phyloP scores from a whole-genome alignment of 2,113 vertebrate genomes.

The Bettongia penicillata region DNA sequence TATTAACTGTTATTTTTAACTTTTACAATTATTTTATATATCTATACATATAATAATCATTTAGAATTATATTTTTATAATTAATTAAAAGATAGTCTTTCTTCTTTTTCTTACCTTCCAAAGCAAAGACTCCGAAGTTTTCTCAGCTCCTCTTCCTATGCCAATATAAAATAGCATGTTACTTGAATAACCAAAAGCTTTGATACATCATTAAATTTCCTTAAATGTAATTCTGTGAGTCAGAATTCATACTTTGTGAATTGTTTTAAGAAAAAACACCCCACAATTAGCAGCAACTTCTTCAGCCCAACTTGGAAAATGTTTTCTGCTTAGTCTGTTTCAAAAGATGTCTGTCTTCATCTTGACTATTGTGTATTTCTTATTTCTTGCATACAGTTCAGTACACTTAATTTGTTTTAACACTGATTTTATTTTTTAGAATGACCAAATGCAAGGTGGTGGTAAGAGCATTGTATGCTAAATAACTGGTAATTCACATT shows the following conservation, averaged over 20 bases:
- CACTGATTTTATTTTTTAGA: constrained; percentile 8
- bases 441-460: background rate
- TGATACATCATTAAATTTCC: background rate
- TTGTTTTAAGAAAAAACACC: background rate
- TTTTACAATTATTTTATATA: background rate
- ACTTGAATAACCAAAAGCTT: background rate
- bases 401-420: background rate
- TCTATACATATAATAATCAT: background rate
- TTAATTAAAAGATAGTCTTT: background rate
- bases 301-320: constrained; percentile 17
- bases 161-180: background rate
- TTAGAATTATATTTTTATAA: constrained; percentile 10
- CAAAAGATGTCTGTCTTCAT: background rate
- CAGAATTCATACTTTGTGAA: constrained; percentile 1
- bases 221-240: background rate
- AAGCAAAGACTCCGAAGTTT: background rate
- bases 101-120: background rate
- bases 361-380: background rate
- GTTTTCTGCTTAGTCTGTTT: constrained; percentile 1
- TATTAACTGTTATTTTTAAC: too few species aligned
- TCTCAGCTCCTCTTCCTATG: background rate
- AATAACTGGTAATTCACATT: constrained; percentile 1
- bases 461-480: background rate
- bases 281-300: background rate
- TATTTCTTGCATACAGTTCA: constrained; percentile 9